These are phyloP conservation scores for Aplysia californica DNA, from an alignment of 1,140 invertebrate genomes.

Conservation along the genomic window DNA sequence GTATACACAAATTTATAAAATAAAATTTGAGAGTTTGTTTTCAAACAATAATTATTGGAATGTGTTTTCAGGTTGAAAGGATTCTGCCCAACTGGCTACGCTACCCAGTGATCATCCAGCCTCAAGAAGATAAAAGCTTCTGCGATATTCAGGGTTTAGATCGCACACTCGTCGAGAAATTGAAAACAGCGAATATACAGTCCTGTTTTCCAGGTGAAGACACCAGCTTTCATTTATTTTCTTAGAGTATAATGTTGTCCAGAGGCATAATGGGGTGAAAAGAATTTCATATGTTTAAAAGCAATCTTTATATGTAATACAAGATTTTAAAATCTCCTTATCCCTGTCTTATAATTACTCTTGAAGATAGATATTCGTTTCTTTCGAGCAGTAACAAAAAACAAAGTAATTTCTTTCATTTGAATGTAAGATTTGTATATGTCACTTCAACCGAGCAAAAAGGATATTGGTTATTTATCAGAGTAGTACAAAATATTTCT, in stretches of 20 bases:
- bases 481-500: no score
- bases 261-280: no score
- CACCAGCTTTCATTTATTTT: not conserved
- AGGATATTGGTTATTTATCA: not conserved
- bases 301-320: no score
- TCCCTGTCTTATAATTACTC: not conserved
- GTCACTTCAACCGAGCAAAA: not conserved
- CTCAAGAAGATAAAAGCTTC: constrained; percentile 71
- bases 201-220: constrained; percentile 80
- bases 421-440: no score
- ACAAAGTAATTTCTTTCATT: not conserved
- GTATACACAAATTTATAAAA: no score
- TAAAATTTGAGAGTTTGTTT: not conserved
- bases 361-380: not conserved
- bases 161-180: constrained; percentile 72
- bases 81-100: constrained; percentile 88
- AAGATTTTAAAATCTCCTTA: no score
- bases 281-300: no score
- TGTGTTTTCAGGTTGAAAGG: constrained; percentile 69
- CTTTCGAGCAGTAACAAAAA: not conserved
- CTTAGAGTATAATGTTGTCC: not conserved
- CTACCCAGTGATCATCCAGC: constrained; percentile 79
- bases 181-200: constrained; percentile 80
- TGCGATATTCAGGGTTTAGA: constrained; percentile 75
- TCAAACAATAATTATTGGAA: not conserved